These are phyloP conservation scores for Hypotaenidia okinawae DNA, from an alignment of 2,797 vertebrate genomes.

Conservation along the genomic window DNA sequence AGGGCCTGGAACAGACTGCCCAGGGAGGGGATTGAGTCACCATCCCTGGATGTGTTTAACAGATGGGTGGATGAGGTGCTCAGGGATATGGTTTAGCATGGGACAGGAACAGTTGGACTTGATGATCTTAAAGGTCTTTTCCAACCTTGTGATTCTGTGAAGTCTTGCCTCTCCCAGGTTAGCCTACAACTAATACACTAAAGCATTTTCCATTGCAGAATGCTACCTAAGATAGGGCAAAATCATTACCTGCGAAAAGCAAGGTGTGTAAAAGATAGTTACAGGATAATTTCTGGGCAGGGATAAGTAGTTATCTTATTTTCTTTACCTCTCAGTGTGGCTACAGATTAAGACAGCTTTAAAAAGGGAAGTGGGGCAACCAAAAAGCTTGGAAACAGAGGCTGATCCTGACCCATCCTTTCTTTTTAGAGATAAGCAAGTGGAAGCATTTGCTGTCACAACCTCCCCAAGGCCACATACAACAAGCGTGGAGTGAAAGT, in stretches of 20 bases:
- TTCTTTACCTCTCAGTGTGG: not conserved
- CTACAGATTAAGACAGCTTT: not conserved
- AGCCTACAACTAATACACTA: not conserved
- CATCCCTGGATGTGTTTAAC: too few species aligned
- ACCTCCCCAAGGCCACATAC: not conserved
- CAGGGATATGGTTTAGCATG: too few species aligned
- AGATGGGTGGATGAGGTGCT: too few species aligned
- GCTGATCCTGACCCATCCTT: not conserved
- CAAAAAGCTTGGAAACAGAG: not conserved
- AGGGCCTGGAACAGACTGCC: too few species aligned
- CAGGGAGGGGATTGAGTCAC: too few species aligned
- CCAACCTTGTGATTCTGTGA: too few species aligned
- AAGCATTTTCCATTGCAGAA: not conserved
- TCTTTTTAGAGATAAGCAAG: not conserved
- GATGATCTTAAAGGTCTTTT: too few species aligned
- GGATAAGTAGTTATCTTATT: not conserved
- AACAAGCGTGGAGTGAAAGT: not conserved
- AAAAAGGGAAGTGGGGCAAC: not conserved
- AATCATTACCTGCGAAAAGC: not conserved
- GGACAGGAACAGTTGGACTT: too few species aligned
- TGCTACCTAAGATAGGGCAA: not conserved
- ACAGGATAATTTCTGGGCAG: not conserved
- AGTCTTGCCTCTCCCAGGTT: not conserved
- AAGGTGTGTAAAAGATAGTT: not conserved
- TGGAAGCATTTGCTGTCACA: not conserved